Base-by-base conservation (phyloP, 30 jellyfish, hydroid and myxozoan genomes). In the Mastigias papua region DNA sequence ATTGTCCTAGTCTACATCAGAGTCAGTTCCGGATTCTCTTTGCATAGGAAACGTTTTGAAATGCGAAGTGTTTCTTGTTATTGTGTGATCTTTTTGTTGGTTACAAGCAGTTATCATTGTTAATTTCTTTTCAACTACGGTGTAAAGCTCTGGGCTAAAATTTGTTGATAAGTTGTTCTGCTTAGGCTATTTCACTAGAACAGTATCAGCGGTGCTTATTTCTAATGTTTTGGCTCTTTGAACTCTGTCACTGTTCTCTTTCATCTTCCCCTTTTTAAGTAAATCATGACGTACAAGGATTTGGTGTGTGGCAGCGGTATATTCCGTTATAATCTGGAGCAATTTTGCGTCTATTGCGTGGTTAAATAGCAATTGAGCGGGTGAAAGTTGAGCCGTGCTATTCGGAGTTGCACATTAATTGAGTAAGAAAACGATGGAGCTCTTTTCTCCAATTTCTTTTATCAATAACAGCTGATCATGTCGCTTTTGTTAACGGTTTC, bases 401-500 rank as follows among this genome's bases (percentile, higher is more conserved):
- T 54, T 3, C 6, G 67, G 67, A 6, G 67, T 54, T 54, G 67
- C 67, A 54, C 67, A 7, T 5, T 54, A 11, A 54, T 54, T 54
- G 27, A 54, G 67, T 21, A 54, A 54, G n/a, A 54, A 54, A 16
- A 16, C 17, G 67, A 11, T 54, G 7, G 42, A 17, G 23, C 22
- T 26, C 76, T 25, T 65, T 65, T 65, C 42, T 26, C 42, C 76
- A 65, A 7, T 16, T 16, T 54, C 27, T 11, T 11, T 54, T 54
- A 11, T 54, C 67, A 54, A 54, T 54, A 21, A 19, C 67, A 54
- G 67, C 67, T 54, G 67, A 65, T 19, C 46, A 33, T 25, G 31
- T 71, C 8, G 83, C 83, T 31, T 71, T 71, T 71, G 67, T 71
- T 48, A 71, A 31, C 2, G 83, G 83, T 71, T 71, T 71, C 83